These are phyloP conservation scores for Lagopus leucura DNA, from an alignment of 2,113 vertebrate genomes.

Conservation along the genomic window DNA sequence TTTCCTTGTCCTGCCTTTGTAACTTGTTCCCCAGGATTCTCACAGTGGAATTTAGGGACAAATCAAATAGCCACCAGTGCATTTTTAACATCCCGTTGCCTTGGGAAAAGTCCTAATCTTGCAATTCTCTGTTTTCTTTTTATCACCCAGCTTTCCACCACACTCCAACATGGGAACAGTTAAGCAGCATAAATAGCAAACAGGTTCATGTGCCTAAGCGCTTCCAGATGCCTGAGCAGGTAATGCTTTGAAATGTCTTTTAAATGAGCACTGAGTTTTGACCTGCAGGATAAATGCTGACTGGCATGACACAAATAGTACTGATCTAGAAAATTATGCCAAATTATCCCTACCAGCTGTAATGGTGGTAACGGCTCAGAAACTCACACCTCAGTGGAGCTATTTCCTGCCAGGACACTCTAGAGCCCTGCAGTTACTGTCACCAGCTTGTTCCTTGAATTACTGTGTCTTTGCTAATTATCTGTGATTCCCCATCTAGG, in stretches of 20 bases:
- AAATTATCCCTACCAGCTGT: slow-evolving; percentile 44
- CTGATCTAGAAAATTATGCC: slow-evolving; percentile 47
- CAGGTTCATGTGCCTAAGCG: slow-evolving; percentile 44
- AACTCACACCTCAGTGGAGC: slow-evolving; percentile 11
- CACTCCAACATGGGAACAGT: slow-evolving; percentile 7
- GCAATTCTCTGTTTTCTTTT: background rate
- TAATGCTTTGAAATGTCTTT: slow-evolving; percentile 72
- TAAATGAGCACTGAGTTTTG: slow-evolving; percentile 63
- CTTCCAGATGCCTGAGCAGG: slow-evolving; percentile 74
- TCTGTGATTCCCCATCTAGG: background rate
- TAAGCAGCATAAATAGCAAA: slow-evolving; percentile 45
- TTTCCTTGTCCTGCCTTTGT: background rate
- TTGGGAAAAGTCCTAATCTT: background rate
- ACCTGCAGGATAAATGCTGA: slow-evolving; percentile 63
- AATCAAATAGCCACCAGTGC: background rate
- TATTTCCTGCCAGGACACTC: slow-evolving; percentile 51
- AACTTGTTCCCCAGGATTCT: background rate
- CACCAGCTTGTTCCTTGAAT: background rate
- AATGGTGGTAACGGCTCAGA: slow-evolving; percentile 46
- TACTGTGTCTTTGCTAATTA: background rate
- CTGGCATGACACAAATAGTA: slow-evolving; percentile 62
- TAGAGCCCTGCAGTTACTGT: slow-evolving; percentile 8
- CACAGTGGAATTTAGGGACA: background rate
- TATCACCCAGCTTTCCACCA: background rate
- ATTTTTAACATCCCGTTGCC: background rate